These are phyloP conservation scores for Chamaetylas fuelleborni DNA, from an alignment of 2,113 vertebrate genomes.

Conservation along the genomic window DNA sequence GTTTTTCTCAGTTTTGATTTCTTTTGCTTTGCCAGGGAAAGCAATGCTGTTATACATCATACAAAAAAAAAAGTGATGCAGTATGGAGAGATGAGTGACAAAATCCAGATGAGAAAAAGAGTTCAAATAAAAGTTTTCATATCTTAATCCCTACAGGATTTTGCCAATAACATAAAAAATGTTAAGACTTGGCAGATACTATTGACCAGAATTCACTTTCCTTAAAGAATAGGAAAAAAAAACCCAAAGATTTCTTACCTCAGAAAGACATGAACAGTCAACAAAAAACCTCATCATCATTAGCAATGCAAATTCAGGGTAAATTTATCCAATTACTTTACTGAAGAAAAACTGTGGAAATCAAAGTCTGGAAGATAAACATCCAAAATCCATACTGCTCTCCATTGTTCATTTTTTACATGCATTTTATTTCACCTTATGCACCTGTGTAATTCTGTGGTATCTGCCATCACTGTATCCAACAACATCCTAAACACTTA, in stretches of 20 bases:
- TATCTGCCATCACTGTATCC: background rate
- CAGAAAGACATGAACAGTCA: background rate
- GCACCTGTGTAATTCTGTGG: background rate
- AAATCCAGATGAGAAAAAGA: constrained; percentile 16
- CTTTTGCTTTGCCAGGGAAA: constrained; percentile 37
- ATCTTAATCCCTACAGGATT: background rate
- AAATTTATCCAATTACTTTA: background rate
- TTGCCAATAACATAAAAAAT: background rate
- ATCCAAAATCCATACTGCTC: background rate
- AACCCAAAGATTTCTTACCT: background rate
- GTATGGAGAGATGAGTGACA: constrained; percentile 4
- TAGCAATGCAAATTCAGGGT: background rate
- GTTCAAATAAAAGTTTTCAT: background rate
- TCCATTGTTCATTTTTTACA: background rate
- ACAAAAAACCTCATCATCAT: background rate
- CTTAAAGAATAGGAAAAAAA: background rate
- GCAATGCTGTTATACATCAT: background rate
- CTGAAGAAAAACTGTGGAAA: background rate
- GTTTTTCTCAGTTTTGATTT: constrained; percentile 58
- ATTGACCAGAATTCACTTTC: background rate
- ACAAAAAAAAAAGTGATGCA: background rate
- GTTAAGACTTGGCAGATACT: background rate
- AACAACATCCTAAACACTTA: background rate
- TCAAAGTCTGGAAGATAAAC: background rate
- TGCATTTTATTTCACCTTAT: background rate